These are phyloP conservation scores for Casuarius casuarius DNA, from an alignment of 2,113 vertebrate species.

Conservation along the genomic window DNA sequence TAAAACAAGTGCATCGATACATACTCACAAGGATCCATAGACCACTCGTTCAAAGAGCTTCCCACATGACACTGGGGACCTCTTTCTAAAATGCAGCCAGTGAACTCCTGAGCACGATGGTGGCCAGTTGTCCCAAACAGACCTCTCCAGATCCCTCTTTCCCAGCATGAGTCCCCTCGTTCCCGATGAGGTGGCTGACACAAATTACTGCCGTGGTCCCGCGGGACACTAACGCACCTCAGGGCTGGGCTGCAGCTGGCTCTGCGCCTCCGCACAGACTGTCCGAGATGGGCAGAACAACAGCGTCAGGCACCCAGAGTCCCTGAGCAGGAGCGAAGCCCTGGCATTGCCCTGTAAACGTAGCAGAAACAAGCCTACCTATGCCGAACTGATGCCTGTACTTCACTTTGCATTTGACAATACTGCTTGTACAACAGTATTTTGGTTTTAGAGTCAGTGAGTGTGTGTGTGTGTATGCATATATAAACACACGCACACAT, in stretches of 20 bases:
- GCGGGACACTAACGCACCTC: background rate
- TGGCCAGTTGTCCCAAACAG: background rate
- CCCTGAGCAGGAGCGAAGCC: background rate
- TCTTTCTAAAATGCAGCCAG: background rate
- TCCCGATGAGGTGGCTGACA: background rate
- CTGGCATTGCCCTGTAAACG: background rate
- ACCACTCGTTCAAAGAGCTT: background rate
- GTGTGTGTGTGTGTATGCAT: background rate
- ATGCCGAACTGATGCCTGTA: background rate
- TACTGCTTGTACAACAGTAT: too few relatives aligned
- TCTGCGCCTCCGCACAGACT: background rate
- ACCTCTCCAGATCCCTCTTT: accelerated
- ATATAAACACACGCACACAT: background rate
- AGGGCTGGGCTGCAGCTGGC: background rate
- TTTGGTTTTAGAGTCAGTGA: background rate
- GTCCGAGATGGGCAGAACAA: background rate
- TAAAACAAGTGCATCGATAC: slow-evolving; percentile 20
- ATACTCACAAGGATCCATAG: background rate
- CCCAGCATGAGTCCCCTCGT: background rate
- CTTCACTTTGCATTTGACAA: background rate
- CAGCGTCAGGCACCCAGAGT: background rate
- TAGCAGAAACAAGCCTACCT: background rate
- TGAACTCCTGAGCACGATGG: background rate
- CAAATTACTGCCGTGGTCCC: background rate
- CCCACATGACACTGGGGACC: background rate